Evolutionary conservation across 2,888 invertebrate species (phyloP).

Genomic region (Dryobotodes eremita): DNA sequence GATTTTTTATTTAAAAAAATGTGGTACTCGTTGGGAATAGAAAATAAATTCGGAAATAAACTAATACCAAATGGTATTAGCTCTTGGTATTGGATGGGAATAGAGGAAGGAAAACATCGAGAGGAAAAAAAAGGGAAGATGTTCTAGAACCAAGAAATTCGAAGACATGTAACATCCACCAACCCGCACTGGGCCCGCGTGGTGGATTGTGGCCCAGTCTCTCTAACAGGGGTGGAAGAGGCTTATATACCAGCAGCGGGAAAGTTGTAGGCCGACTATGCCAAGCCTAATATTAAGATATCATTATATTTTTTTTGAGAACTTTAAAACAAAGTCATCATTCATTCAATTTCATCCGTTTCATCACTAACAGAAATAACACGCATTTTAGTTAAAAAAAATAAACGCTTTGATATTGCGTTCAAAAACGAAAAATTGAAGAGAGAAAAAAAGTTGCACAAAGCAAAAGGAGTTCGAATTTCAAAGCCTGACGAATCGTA

Average conservation of each 20-base stretch:
- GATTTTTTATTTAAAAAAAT: too few species aligned
- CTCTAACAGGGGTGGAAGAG: background rate
- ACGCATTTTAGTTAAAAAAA: conserved; percentile 26
- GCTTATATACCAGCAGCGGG: background rate
- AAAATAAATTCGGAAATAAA: too few species aligned
- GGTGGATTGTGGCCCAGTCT: background rate
- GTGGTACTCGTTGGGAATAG: too few species aligned
- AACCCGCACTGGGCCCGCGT: background rate
- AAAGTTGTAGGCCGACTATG: background rate
- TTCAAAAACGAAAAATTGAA: conserved; percentile 59
- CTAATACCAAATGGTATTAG: too few species aligned
- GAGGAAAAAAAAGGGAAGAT: too few species aligned
- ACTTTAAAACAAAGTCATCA: background rate
- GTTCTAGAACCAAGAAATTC: background rate
- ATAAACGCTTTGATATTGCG: conserved; percentile 52
- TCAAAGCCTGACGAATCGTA: conserved; percentile 81
- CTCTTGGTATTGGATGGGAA: too few species aligned
- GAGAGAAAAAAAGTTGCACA: conserved; percentile 70
- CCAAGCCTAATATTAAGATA: too few species aligned
- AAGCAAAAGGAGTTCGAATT: conserved; percentile 76
- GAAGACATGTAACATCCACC: background rate
- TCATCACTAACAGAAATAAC: conserved; percentile 30
- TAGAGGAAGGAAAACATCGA: too few species aligned
- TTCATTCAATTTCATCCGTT: conserved; percentile 1
- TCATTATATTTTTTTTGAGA: too few species aligned